A percentile compares a stretch with the other conserved stretches of the same genome.
Conservation (phyloP, 2,888 invertebrate species). For the Lithosia quadra region DNA sequence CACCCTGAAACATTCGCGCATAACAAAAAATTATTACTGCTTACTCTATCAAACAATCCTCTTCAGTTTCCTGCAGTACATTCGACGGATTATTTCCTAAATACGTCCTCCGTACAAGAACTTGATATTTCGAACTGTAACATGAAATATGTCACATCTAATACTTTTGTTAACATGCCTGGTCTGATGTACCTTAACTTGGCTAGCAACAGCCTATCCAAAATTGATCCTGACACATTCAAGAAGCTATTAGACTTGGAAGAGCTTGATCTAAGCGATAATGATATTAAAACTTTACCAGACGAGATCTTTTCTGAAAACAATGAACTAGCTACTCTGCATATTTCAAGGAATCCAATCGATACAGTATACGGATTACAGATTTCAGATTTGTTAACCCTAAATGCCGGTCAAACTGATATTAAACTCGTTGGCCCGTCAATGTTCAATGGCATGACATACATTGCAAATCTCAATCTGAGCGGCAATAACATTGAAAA, state of each 20-base stretch:
- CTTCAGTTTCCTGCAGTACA: conserved; percentile 80
- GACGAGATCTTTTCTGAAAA: conserved; percentile 89
- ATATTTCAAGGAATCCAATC: conserved; percentile 90
- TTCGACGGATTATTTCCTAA: conserved; percentile 83
- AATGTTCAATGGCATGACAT: conserved; percentile 89
- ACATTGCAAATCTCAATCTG: conserved; percentile 89
- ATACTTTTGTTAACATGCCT: conserved; percentile 88
- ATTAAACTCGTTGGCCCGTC: conserved; percentile 89
- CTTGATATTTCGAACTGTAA: conserved; percentile 91
- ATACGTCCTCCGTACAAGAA: conserved; percentile 89
- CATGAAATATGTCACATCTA: conserved; percentile 88
- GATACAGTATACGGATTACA: conserved; percentile 88
- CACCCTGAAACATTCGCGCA: conserved; percentile 90
- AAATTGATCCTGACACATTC: conserved; percentile 88
- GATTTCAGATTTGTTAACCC: conserved; percentile 88
- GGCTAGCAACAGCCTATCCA: conserved; percentile 89
- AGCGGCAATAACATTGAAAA: conserved; percentile 90
- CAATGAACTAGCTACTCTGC: conserved; percentile 89
- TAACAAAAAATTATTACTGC: conserved; percentile 88
- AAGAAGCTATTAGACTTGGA: conserved; percentile 88
- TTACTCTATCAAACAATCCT: conserved; percentile 90
- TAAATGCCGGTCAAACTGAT: conserved; percentile 90
- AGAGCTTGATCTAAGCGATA: conserved; percentile 91
- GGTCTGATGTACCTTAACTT: conserved; percentile 90
- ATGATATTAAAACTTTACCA: conserved; percentile 88